Evolutionary conservation across 1,140 invertebrate genomes (phyloP).

Genomic region (Temnothorax longispinosus): DNA sequence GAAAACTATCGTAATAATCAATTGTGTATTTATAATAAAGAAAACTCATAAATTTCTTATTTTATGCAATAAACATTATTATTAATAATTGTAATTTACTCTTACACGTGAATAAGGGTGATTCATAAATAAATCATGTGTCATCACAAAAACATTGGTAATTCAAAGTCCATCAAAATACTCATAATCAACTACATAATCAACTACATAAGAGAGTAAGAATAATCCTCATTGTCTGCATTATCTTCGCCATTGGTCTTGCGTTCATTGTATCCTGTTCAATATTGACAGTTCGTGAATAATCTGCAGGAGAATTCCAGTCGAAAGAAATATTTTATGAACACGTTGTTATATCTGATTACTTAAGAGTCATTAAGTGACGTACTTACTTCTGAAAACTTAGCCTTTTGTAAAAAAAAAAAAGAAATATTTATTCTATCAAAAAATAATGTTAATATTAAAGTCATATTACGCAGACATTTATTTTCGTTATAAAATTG

Average conservation of each 20-base stretch:
- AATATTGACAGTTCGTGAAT: conserved; percentile 76
- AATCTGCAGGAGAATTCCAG: conserved; percentile 48
- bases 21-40: no score
- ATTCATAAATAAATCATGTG: conserved; percentile 30
- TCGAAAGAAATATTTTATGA: not conserved
- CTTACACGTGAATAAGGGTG: not conserved
- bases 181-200: not conserved
- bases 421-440: not conserved
- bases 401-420: not conserved
- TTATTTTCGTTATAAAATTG: not conserved
- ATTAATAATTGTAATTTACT: not conserved
- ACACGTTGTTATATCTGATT: conserved; percentile 18
- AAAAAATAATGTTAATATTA: conserved; percentile 13
- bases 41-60: not conserved
- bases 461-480: not conserved
- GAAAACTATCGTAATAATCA: no score
- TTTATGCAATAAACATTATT: conserved; percentile 1
- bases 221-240: conserved; percentile 17
- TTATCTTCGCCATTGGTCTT: conserved; percentile 68
- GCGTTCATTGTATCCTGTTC: conserved; percentile 75
- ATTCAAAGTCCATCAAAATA: conserved; percentile 48
- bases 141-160: conserved; percentile 46
- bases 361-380: not conserved
- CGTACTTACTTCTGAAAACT: not conserved
- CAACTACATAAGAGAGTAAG: not conserved